Evolutionary conservation across 2,113 vertebrate genomes (phyloP), one percentile per base, ranked within the genome.

Genomic region (Triplophysa tibetana): DNA sequence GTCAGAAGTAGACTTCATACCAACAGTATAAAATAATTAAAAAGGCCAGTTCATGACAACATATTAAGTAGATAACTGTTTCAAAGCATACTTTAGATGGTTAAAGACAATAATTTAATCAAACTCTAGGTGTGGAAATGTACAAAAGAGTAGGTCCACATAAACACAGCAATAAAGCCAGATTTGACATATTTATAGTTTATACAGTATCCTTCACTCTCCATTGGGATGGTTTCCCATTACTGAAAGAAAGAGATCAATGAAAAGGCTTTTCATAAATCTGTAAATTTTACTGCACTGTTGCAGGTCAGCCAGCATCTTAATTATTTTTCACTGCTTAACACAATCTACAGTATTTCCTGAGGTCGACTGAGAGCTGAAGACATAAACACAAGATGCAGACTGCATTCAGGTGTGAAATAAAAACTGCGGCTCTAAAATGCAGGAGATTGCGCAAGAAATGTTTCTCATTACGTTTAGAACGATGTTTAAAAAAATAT

Each of bases 311-410:
- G 69, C 69, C 10, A 72, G 10, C 56, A 58, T 58, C 29, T 10
- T 58, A 38, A 33, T 38, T 3, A 9, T 72, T 72, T 56, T 58
- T 70, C 24, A 17, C 23, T 29, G 50, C 38, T 72, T 58, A 19
- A 72, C 52, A 72, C 69, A 21, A 58, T 29, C 19, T 58, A 29
- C 29, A 29, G 29, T 29, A 38, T 56, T 72, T 56, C 17, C 50
- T 38, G 70, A 70, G 70, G 26, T 72, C 52, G 58, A 45, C 45
- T 29, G 23, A 70, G 17, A 26, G 16, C 48, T 13, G 8, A 13
- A 33, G 24, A 56, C 68, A 70, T 24, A 72, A 69, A 72, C 50
- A 38, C 7, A 52, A 72, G 50, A 58, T 72, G 69, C 19, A 21
- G 50, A 17, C 26, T 58, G 29, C 69, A 14, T 26, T 21, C 52